Percentiles rank a stretch among this genome's conserved stretches.
These are phyloP conservation scores for Bufo gargarizans DNA, from an alignment of 2,113 vertebrate species.

Conservation along the genomic window DNA sequence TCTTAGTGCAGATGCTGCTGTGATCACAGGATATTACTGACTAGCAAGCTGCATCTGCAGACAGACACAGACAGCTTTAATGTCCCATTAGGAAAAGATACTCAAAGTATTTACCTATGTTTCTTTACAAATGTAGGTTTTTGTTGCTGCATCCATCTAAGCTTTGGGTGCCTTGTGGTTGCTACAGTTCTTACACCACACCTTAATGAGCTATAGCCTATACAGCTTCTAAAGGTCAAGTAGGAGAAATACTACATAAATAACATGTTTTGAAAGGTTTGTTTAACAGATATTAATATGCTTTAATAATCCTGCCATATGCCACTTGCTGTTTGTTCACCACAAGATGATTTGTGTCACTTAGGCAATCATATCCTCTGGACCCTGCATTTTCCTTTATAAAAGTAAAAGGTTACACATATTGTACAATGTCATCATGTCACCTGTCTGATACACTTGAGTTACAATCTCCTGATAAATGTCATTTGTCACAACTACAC, in stretches of 20 bases:
- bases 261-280: not conserved
- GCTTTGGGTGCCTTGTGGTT: not conserved
- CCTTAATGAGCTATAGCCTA: not conserved
- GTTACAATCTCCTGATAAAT: conserved; percentile 25
- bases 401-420: conserved; percentile 20
- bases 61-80: too few species aligned
- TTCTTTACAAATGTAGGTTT: too few species aligned
- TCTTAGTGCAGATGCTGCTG: too few species aligned
- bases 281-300: not conserved
- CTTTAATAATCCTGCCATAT: not conserved
- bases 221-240: not conserved
- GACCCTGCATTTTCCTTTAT: not conserved
- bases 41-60: too few species aligned
- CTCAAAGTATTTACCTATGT: too few species aligned
- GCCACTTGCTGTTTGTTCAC: conserved; percentile 21
- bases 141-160: too few species aligned
- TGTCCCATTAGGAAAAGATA: too few species aligned
- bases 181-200: not conserved
- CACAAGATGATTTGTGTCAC: not conserved
- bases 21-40: too few species aligned
- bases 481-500: conserved; percentile 28
- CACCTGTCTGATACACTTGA: conserved; percentile 21
- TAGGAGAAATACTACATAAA: not conserved
- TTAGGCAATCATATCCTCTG: conserved; percentile 16
- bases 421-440: conserved; percentile 1